Evolutionary conservation across 2,113 vertebrate genomes (phyloP).

Genomic region (Anolis sagrei): DNA sequence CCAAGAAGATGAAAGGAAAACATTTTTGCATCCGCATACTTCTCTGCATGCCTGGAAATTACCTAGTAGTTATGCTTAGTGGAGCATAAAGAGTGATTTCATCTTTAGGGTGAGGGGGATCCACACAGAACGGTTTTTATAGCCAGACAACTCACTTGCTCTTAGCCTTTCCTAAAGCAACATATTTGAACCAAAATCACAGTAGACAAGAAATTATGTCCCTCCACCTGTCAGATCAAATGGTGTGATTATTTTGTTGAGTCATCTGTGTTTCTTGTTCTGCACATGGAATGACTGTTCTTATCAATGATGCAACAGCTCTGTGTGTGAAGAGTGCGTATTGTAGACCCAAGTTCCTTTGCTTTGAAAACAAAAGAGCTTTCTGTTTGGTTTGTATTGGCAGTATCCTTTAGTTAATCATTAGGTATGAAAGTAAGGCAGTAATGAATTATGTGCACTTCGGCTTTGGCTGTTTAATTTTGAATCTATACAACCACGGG

Average conservation of each 20-base stretch:
- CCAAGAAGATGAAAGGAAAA: neutral
- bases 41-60: neutral
- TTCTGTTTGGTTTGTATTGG: neutral
- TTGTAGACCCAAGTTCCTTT: neutral
- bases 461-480: neutral
- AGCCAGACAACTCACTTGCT: neutral
- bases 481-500: no score
- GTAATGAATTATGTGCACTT: neutral
- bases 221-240: neutral
- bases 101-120: neutral
- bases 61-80: neutral
- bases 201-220: neutral
- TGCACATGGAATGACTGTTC: neutral
- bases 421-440: neutral
- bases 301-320: neutral
- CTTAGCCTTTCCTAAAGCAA: neutral
- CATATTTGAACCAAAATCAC: neutral
- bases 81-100: neutral
- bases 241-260: neutral
- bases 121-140: neutral
- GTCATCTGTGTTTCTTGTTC: neutral
- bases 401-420: neutral
- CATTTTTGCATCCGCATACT: neutral
- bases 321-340: neutral
- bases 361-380: constrained; percentile 17